Evolutionary conservation across 2,888 invertebrate genomes (phyloP).

Genomic region (Andrena marginata): DNA sequence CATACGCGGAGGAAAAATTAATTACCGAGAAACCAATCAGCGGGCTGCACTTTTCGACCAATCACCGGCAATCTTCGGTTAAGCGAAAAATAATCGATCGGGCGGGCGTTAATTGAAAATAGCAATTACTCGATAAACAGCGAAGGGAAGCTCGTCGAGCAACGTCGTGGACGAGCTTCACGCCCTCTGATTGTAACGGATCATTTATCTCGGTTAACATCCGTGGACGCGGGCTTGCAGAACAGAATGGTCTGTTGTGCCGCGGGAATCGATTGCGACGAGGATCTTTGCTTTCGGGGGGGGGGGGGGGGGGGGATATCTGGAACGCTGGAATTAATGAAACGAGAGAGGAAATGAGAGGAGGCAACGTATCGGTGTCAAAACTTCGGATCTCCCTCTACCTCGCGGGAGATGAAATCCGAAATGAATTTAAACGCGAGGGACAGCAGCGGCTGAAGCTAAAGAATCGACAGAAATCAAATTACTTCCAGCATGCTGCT

Average conservation of each 20-base stretch:
- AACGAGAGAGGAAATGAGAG: not conserved
- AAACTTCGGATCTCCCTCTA: not conserved
- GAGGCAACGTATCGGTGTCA: not conserved
- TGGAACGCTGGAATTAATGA: not conserved
- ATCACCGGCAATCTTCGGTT: conserved; percentile 36
- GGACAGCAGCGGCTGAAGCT: too few species aligned
- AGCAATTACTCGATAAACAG: conserved; percentile 48
- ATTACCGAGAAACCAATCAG: conserved; percentile 48
- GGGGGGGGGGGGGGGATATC: too few species aligned
- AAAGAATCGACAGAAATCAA: too few species aligned
- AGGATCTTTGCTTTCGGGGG: not conserved
- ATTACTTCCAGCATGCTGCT: too few species aligned
- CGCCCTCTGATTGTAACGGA: conserved; percentile 1
- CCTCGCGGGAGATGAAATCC: too few species aligned
- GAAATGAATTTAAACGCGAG: too few species aligned
- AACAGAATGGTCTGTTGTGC: not conserved
- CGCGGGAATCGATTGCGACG: not conserved
- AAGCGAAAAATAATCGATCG: conserved; percentile 46
- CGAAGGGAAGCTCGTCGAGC: conserved; percentile 7
- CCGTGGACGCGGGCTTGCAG: not conserved
- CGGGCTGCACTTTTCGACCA: conserved; percentile 28
- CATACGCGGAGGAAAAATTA: conserved; percentile 47
- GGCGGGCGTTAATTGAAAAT: conserved; percentile 46
- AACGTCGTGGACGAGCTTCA: conserved; percentile 7
- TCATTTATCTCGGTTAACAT: conserved; percentile 13